These are phyloP conservation scores for Macrosteles quadrilineatus DNA, from an alignment of 1,140 invertebrate species.

Conservation along the genomic window DNA sequence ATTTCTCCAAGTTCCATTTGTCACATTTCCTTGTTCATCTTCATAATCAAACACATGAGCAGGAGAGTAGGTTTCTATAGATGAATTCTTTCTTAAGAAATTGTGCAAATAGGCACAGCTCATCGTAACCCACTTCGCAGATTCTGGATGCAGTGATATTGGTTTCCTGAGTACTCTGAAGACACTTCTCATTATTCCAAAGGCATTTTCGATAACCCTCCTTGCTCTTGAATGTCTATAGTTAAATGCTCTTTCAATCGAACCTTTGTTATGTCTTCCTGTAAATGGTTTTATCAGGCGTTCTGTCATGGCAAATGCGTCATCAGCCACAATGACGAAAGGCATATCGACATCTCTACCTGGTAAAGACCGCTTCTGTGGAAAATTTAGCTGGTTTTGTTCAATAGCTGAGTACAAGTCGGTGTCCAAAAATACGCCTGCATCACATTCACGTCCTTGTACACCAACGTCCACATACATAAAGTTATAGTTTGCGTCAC, in stretches of 20 bases:
- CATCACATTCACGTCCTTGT: conserved; percentile 49
- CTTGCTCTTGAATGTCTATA: conserved; percentile 48
- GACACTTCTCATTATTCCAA: conserved; percentile 53
- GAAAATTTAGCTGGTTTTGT: conserved; percentile 17
- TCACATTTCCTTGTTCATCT: neutral
- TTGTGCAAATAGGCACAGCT: conserved; percentile 39
- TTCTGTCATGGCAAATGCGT: conserved; percentile 46
- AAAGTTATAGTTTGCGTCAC: conserved; percentile 53
- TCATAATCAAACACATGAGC: conserved; percentile 6
- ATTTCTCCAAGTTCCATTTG: neutral
- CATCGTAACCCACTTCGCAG: conserved; percentile 43
- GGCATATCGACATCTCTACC: conserved; percentile 41
- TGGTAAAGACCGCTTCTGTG: neutral
- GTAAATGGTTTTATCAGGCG: conserved; percentile 53
- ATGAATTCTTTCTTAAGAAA: conserved; percentile 36
- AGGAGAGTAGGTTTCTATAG: neutral
- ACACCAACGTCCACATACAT: conserved; percentile 50
- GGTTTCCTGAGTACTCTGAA: conserved; percentile 50
- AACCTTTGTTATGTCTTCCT: conserved; percentile 50
- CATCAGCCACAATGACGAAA: conserved; percentile 51
- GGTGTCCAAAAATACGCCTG: conserved; percentile 21
- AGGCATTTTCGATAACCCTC: conserved; percentile 55
- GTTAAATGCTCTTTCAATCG: conserved; percentile 48
- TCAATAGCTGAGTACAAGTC: neutral
- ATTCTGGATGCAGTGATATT: conserved; percentile 45